phyloP scores from a whole-genome alignment of 2,888 invertebrate genomes.

The Papilio elwesi region DNA sequence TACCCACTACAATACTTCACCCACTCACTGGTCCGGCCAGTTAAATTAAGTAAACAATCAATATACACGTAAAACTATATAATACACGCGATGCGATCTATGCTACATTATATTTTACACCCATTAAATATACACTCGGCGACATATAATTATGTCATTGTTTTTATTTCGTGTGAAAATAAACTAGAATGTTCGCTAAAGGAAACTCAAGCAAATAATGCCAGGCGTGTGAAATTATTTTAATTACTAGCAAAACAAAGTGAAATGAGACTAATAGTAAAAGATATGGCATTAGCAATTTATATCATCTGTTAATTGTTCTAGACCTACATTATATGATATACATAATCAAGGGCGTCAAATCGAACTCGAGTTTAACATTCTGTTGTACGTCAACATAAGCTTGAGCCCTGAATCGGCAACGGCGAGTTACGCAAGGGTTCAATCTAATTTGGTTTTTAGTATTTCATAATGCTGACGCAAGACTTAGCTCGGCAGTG shows the following conservation, averaged over 20 bases:
- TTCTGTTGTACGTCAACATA: too few relatives aligned
- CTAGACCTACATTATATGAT: too few relatives aligned
- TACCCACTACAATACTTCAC: conserved; percentile 23
- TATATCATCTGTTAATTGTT: too few relatives aligned
- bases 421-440: too few relatives aligned
- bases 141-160: conserved; percentile 41
- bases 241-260: background rate
- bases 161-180: conserved; percentile 45
- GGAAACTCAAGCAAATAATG: conserved; percentile 28
- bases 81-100: conserved; percentile 65
- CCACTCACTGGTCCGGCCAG: conserved; percentile 68
- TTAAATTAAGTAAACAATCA: conserved; percentile 51
- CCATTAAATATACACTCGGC: conserved; percentile 50
- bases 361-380: too few relatives aligned
- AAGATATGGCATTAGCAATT: too few relatives aligned
- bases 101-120: conserved; percentile 56
- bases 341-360: too few relatives aligned
- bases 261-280: background rate
- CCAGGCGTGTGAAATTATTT: conserved; percentile 7
- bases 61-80: conserved; percentile 71
- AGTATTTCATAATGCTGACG: too few relatives aligned
- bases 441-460: too few relatives aligned
- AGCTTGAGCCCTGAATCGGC: too few relatives aligned
- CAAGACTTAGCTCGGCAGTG: too few relatives aligned
- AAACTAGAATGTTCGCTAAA: conserved; percentile 52